Evolutionary conservation across 2,797 vertebrate genomes (phyloP).

Genomic region (Hoplostethus atlanticus): DNA sequence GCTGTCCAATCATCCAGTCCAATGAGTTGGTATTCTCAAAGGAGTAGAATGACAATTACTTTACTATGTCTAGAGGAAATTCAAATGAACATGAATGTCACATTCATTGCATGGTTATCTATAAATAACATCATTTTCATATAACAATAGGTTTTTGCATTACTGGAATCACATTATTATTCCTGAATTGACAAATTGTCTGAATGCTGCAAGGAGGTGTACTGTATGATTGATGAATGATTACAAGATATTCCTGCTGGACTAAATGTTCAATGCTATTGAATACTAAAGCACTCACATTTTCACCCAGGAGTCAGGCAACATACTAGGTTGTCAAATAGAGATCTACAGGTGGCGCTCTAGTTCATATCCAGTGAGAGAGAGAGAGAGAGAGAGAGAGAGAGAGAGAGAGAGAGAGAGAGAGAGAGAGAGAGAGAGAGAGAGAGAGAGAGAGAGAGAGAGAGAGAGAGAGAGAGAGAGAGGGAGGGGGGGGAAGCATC

Average conservation of each 20-base stretch:
- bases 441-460: slow-evolving; percentile 9
- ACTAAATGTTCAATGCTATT: not conserved
- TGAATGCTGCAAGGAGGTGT: not conserved
- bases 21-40: slow-evolving; percentile 66
- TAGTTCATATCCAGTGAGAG: slow-evolving; percentile 39
- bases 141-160: slow-evolving; percentile 13
- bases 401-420: slow-evolving; percentile 6
- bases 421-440: slow-evolving; percentile 1
- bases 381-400: slow-evolving; percentile 3
- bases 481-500: not conserved
- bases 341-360: slow-evolving; percentile 66
- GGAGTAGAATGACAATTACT: slow-evolving; percentile 52
- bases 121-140: not conserved
- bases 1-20: slow-evolving; percentile 63
- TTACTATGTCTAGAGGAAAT: slow-evolving; percentile 33
- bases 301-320: not conserved
- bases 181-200: slow-evolving; percentile 14
- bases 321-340: not conserved
- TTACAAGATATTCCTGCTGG: not conserved
- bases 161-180: slow-evolving; percentile 9
- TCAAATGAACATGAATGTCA: slow-evolving; percentile 25
- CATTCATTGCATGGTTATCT: slow-evolving; percentile 27
- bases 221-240: not conserved
- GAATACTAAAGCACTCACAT: not conserved
- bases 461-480: slow-evolving; percentile 2